Conservation (phyloP, 2,888 invertebrate species). For the Sabatieria punctata region DNA sequence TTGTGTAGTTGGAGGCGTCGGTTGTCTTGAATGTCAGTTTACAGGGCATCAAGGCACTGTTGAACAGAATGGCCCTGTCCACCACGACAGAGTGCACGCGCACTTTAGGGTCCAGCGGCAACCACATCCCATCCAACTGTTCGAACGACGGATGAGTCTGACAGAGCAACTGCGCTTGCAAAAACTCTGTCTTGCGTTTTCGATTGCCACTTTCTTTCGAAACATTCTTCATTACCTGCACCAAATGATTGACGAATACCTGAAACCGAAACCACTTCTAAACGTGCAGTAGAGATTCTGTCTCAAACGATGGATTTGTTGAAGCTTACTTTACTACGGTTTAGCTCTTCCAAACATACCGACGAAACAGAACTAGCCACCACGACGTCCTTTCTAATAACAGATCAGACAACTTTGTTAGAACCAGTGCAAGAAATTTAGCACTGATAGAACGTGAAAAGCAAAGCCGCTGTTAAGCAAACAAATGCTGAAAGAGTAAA, state of each 20-base stretch:
- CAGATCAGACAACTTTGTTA: too few relatives aligned
- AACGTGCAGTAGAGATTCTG: too few relatives aligned
- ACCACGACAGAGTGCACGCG: constrained; percentile 70
- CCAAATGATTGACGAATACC: constrained; percentile 72
- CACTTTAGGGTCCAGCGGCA: constrained; percentile 81
- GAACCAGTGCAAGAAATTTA: too few relatives aligned
- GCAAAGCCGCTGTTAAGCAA: too few relatives aligned
- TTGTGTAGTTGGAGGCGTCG: constrained; percentile 60
- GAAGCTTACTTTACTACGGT: too few relatives aligned
- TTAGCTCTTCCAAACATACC: too few relatives aligned
- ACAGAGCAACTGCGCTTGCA: constrained; percentile 64
- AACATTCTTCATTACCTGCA: constrained; percentile 55
- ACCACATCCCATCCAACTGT: constrained; percentile 74
- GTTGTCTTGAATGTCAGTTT: constrained; percentile 61
- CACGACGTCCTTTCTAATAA: too few relatives aligned
- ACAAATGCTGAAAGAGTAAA: too few relatives aligned
- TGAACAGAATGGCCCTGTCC: constrained; percentile 77
- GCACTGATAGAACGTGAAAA: too few relatives aligned
- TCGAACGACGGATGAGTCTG: constrained; percentile 38
- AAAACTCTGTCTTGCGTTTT: constrained; percentile 54
- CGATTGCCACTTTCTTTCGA: constrained; percentile 76
- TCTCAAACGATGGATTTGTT: too few relatives aligned
- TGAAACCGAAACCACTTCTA: constrained; percentile 30
- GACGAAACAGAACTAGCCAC: too few relatives aligned
- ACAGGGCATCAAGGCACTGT: constrained; percentile 88